These are phyloP conservation scores for Helostoma temminkii DNA, from an alignment of 2,797 vertebrate genomes.

Conservation along the genomic window DNA sequence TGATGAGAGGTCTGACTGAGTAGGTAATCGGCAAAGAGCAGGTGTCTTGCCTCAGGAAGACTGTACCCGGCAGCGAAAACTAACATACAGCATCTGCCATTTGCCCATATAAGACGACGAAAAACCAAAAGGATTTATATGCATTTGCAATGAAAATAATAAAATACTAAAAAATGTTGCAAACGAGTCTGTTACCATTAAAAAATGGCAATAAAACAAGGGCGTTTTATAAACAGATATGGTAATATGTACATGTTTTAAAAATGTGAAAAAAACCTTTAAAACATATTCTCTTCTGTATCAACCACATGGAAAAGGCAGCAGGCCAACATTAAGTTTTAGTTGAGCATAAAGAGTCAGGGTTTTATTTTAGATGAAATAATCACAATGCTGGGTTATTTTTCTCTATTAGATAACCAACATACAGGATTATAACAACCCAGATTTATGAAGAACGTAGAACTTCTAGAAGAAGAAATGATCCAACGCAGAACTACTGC, in stretches of 20 bases:
- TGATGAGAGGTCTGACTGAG: constrained; percentile 36
- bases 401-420: neutral
- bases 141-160: neutral
- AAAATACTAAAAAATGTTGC: neutral
- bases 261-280: too few relatives aligned
- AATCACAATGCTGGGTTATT: neutral
- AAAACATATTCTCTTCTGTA: too few relatives aligned
- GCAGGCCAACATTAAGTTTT: neutral
- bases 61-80: constrained; percentile 24
- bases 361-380: neutral
- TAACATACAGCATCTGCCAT: constrained; percentile 41
- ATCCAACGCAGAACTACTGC: constrained; percentile 39
- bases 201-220: too few relatives aligned
- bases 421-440: neutral
- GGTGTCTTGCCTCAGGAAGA: constrained; percentile 57
- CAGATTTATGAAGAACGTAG: neutral
- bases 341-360: too few relatives aligned
- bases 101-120: neutral
- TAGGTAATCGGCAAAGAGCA: constrained; percentile 68
- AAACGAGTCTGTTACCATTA: too few relatives aligned
- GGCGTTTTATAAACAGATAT: too few relatives aligned
- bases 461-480: constrained; percentile 26
- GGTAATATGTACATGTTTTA: too few relatives aligned
- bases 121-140: neutral
- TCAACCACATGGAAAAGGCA: neutral